Conservation (phyloP, 2,113 vertebrate species). For the Callipepla californica region DNA sequence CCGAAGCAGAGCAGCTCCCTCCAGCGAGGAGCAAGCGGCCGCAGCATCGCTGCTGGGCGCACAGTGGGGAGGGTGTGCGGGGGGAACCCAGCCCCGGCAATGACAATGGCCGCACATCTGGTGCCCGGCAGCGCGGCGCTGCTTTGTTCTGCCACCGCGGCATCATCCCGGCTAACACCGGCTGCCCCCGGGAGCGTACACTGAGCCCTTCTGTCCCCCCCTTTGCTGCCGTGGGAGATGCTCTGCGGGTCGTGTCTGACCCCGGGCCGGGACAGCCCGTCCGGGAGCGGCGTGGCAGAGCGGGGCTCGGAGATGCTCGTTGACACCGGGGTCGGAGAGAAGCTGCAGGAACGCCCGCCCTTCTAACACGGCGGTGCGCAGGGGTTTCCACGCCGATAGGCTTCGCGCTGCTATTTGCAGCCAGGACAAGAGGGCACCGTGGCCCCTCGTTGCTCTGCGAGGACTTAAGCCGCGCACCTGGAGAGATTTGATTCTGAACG, state of each 20-base stretch:
- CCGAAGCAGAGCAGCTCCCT: background rate
- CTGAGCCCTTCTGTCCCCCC: background rate
- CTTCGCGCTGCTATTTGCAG: background rate
- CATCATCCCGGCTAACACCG: background rate
- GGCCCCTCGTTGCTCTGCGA: background rate
- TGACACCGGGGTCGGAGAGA: background rate
- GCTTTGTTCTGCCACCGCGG: conserved; percentile 57
- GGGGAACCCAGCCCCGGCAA: background rate
- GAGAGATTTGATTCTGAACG: conserved; percentile 56
- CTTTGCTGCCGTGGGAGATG: background rate
- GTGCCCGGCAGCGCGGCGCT: background rate
- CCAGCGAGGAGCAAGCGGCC: background rate
- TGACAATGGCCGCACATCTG: conserved; percentile 63
- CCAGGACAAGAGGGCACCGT: background rate
- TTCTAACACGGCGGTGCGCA: too few relatives aligned
- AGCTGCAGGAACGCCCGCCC: background rate
- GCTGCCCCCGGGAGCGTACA: background rate
- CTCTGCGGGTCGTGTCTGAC: background rate
- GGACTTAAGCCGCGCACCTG: rapidly evolving
- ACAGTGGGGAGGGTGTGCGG: background rate
- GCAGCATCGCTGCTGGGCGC: background rate
- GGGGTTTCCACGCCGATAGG: background rate
- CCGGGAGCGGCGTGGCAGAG: background rate
- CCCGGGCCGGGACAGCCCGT: background rate
- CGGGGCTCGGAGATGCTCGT: background rate